Base-by-base conservation (phyloP, 2,113 vertebrate species). In the Nesogale talazaci region DNA sequence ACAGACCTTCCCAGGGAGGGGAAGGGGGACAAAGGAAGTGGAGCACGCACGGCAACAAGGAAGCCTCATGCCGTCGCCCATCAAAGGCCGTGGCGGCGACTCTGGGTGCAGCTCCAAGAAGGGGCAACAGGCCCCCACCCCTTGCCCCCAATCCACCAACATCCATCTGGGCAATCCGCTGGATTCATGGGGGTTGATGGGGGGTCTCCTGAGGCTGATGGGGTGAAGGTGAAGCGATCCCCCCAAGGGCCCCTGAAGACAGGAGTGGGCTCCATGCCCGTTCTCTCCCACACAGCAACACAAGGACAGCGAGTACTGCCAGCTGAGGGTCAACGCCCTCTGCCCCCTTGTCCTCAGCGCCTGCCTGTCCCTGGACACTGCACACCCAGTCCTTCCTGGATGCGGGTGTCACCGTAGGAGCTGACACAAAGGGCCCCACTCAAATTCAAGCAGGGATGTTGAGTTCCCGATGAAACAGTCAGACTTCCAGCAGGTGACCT, bases 111-210 rank as follows among this genome's bases (percentile, higher is more conserved):
- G 15, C 16, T 10, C 79, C 42, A 40, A 25, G 5, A 12, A 52
- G 31, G 31, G 1, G 84, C 0, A 29, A 86, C 34, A 67, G 3
- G 20, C 70, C 4, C 11, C 36, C 23, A 29, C 9, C 5, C 34
- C 72, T 61, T 42, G 20, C 36, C 34, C 19, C 1, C 3, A 34
- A 27, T 9, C 46, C 46, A 52, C 46, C 46, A 52, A 52, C 14
- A 52, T 52, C 46, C 4, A 4, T n/a, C 0, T 12, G 52, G 36
- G 31, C 38, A 14, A 15, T 0, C 2, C 1, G 46, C 46, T 5
- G 2, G 11, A 36, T 14, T 42, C 46, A 52, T 52, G 46, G 46
- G 2, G 46, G 46, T 5, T 5, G 42, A 6, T 46, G 42, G 42
- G 42, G 42, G 42, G 42, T 46, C 46, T 52, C 46, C 46, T 11